Evolutionary conservation across 2,888 invertebrate species (phyloP), one percentile per base, ranked within the genome.

Genomic region (Nomada ruficornis): DNA sequence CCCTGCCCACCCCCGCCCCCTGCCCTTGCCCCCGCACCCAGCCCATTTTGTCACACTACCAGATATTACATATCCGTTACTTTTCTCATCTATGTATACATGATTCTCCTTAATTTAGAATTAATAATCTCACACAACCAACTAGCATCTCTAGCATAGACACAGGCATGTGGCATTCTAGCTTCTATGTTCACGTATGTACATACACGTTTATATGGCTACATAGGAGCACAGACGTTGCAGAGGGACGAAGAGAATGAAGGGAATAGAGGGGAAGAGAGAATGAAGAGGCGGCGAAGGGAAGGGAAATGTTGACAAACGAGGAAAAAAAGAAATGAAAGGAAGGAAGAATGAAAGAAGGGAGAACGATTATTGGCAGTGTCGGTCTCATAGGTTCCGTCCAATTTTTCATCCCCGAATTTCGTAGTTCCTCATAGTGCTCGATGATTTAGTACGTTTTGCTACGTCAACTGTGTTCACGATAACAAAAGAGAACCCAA

Each of bases 101-200:
- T 20, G 69, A 63, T 11, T 50, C 77, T 65, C 70, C 77, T 74
- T 63, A 52, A 71, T 68, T 71, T 82, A 78, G 78, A 73, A 55
- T 54, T 55, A 71, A 15, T 18, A 26, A 44, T 42, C 15, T 36
- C 76, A 72, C 72, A 72, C 67, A 50, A 64, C 54, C 15, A 80
- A 77, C 72, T 90, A 91, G 91, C 91, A 91, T 90, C 70, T 88
- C 80, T 92, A 92, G 92, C 84, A 91, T 92, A 93, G 91, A 91
- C 87, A 90, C 91, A 92, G 92, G 93, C 93, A 93, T 93, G 93
- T 87, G 90, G 92, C 91, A 92, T 92, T 47, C 77, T 88, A 90
- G 91, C 91, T 92, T 92, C 83, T 80, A 86, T 82, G 84, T 86
- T 80, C 65, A 86, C 81, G 79, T 84, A 86, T 83, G 78, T 88